These are phyloP conservation scores for Xiphorhynchus erythropygius DNA, from an alignment of 2,797 vertebrate genomes.

Conservation along the genomic window DNA sequence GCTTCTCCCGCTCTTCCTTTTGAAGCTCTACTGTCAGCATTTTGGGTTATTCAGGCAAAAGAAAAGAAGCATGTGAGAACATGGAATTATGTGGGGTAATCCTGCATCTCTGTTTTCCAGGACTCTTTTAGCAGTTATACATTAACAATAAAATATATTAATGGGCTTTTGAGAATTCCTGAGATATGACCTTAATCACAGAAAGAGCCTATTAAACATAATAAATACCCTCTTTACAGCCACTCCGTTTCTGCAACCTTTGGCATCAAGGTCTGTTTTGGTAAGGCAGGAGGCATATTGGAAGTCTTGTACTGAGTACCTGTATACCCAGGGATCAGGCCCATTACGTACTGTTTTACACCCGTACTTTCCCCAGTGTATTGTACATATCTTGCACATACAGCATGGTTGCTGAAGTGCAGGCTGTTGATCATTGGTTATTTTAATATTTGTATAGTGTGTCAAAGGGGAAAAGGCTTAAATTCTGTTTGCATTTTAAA, in stretches of 20 bases:
- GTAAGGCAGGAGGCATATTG: background rate
- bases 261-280: background rate
- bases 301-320: background rate
- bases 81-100: background rate
- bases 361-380: background rate
- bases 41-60: background rate
- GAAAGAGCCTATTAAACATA: background rate
- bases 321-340: background rate
- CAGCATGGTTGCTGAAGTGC: background rate
- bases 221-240: background rate
- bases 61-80: background rate
- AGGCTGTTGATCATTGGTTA: background rate
- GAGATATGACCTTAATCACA: background rate
- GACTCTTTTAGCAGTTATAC: background rate
- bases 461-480: background rate
- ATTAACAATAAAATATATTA: constrained; percentile 27
- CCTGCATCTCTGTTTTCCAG: constrained; percentile 8
- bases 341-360: background rate
- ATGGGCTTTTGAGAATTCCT: constrained; percentile 29
- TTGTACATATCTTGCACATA: background rate
- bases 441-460: background rate
- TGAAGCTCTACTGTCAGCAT: background rate
- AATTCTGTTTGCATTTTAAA: constrained; percentile 36
- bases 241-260: background rate
- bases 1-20: background rate